Base-by-base conservation (phyloP, 1,140 invertebrate species). In the Portunus trituberculatus region DNA sequence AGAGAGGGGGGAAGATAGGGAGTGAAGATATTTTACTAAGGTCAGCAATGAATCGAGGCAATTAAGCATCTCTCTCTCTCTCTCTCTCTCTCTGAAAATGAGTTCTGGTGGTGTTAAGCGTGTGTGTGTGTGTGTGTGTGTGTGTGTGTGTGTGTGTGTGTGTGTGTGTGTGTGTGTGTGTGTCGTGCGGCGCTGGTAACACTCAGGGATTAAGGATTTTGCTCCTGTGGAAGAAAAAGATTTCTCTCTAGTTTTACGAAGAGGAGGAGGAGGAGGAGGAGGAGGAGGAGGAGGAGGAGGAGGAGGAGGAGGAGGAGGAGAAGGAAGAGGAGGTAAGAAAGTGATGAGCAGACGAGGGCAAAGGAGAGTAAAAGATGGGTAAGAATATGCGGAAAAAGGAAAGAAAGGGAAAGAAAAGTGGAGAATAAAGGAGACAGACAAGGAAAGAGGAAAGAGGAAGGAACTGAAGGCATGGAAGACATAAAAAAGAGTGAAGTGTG, bases 151-250 rank as follows among this genome's bases (percentile, higher is more conserved):
- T 12, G 52, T 12, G 52, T 59, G 52, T 20, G 52, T 59, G 52
- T 59, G 52, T 59, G 52, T 20, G 52, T 59, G 52, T 59, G 52
- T 59, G 52, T 59, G 52, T 59, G 52, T 59, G 52, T 14, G 16
- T 59, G 67, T 76, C 20, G 67, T 25, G 6, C 67, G 6, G 67
- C 67, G 67, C n/a, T n/a, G 67, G 67, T 76, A n/a, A 25, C 67
- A 76, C 67, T 76, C 20, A 10, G 7, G 84, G 84, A 87, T 87
- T 87, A 87, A 46, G 31, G 84, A 31, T 87, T 87, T 87, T 39
- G 14, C 84, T 46, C 84, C 39, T 46, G 28, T 25, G 20, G 25
- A 20, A 76, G n/a, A 20, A 76, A 59, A 25, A 20, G n/a, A n/a
- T 76, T 76, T n/a, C n/a, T n/a, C 20, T 48, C 14, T 31, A 32